phyloP scores from a whole-genome alignment of 2,113 vertebrate species.

The Peucedramus taeniatus region DNA sequence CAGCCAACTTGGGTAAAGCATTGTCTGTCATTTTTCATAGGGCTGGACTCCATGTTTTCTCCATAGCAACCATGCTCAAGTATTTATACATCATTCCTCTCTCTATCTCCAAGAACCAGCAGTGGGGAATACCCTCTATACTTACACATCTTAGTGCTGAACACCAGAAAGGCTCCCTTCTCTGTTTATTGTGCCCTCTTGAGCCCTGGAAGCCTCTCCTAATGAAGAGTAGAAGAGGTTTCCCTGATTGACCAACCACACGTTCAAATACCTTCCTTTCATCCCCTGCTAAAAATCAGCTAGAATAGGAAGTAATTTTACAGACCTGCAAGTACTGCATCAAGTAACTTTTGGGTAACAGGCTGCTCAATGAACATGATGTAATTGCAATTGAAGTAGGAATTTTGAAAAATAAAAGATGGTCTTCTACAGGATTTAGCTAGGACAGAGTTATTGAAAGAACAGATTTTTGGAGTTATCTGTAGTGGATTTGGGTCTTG shows the following conservation, averaged over 20 bases:
- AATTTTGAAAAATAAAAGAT: background rate
- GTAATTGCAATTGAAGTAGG: background rate
- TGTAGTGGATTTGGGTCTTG: background rate
- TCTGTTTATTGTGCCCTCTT: background rate
- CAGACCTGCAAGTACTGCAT: background rate
- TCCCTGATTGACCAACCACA: background rate
- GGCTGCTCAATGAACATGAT: accelerated
- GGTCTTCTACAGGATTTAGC: background rate
- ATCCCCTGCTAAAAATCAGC: background rate
- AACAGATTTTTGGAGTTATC: background rate
- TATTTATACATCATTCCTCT: background rate
- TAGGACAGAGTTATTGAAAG: background rate
- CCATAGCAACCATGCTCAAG: background rate
- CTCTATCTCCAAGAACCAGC: background rate
- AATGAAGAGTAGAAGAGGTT: background rate
- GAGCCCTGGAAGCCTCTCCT: background rate
- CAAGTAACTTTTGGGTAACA: background rate
- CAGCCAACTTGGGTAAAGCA: background rate
- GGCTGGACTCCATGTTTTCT: background rate
- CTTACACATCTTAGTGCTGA: background rate
- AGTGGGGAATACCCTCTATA: background rate
- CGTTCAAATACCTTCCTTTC: background rate
- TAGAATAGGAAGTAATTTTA: background rate
- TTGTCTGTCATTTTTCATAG: background rate
- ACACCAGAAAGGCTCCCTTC: background rate